Evolutionary conservation across 2,888 invertebrate genomes (phyloP).

Genomic region (Dyspetes luteomarginatus): DNA sequence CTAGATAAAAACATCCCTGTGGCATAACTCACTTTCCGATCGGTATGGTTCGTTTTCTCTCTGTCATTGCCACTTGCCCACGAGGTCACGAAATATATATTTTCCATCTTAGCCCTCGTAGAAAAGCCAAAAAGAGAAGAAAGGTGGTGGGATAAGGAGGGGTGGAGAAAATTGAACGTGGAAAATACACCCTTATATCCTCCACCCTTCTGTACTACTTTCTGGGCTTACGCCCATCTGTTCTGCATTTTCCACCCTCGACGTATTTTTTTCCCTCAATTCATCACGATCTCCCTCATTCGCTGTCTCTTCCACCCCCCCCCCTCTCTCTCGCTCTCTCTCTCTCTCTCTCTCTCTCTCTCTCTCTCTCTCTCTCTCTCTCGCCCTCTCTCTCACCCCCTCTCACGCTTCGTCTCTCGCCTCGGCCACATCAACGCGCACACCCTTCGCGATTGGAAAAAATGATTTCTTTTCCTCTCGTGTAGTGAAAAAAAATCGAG

Average conservation of each 20-base stretch:
- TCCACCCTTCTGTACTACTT: neutral
- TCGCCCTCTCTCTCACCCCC: neutral
- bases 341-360: neutral
- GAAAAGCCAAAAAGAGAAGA: constrained; percentile 12
- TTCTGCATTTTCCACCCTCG: constrained; percentile 44
- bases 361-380: neutral
- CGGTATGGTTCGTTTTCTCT: neutral
- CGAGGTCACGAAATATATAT: constrained; percentile 4
- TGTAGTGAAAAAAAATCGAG: neutral
- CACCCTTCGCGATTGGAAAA: neutral
- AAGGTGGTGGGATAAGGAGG: neutral
- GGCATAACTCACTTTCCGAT: constrained; percentile 14
- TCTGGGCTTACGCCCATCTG: constrained; percentile 4
- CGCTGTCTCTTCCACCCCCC: too few species aligned
- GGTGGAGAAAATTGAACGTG: neutral
- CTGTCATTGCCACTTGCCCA: neutral
- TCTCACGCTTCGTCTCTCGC: neutral
- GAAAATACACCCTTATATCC: neutral
- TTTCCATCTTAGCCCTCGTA: neutral
- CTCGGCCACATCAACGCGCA: constrained; percentile 24
- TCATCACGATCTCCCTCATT: constrained; percentile 9
- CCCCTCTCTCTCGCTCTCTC: neutral
- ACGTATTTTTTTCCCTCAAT: constrained; percentile 1
- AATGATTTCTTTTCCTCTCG: constrained; percentile 6
- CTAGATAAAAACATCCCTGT: neutral